Percentiles rank a stretch among this genome's conserved stretches.
Evolutionary conservation across 2,888 invertebrate genomes (phyloP).

Genomic region (Andrena chrysosceles): DNA sequence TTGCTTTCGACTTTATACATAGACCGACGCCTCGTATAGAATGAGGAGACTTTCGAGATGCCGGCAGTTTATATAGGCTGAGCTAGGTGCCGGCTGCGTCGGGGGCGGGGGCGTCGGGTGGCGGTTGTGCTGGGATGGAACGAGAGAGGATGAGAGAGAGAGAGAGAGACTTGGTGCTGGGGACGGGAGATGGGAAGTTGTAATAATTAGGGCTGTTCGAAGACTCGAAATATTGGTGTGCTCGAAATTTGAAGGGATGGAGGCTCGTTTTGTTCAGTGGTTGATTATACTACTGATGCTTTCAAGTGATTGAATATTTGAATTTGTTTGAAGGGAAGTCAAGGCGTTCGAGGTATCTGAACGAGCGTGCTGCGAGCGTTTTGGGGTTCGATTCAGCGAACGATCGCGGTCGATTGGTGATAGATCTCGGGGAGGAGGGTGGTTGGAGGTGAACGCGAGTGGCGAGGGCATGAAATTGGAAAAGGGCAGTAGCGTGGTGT

Average conservation of each 20-base stretch:
- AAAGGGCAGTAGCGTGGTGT: too few relatives aligned
- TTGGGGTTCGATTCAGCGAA: slow-evolving; percentile 14
- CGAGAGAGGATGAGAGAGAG: slow-evolving; percentile 36
- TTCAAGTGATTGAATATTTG: too few relatives aligned
- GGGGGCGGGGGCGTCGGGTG: slow-evolving; percentile 46
- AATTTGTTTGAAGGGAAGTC: too few relatives aligned
- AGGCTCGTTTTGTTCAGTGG: too few relatives aligned
- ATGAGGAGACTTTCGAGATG: slow-evolving; percentile 81
- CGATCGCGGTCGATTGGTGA: slow-evolving; percentile 17
- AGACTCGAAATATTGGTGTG: too few relatives aligned
- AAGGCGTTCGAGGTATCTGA: background rate
- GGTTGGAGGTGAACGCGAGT: slow-evolving; percentile 10
- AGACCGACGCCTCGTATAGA: slow-evolving; percentile 81
- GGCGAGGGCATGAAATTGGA: background rate
- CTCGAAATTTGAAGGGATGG: too few relatives aligned
- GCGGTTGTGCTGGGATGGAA: slow-evolving; percentile 35
- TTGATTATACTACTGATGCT: too few relatives aligned
- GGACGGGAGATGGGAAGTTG: slow-evolving; percentile 21
- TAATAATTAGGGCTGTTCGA: slow-evolving; percentile 36
- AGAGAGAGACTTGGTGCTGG: slow-evolving; percentile 13
- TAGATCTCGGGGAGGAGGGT: background rate
- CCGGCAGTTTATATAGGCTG: slow-evolving; percentile 83
- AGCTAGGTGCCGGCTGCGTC: slow-evolving; percentile 71
- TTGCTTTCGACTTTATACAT: slow-evolving; percentile 78
- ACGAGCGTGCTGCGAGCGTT: slow-evolving; percentile 23